Conservation (phyloP, 2,888 invertebrate genomes). For the Cyclophora punctaria region DNA sequence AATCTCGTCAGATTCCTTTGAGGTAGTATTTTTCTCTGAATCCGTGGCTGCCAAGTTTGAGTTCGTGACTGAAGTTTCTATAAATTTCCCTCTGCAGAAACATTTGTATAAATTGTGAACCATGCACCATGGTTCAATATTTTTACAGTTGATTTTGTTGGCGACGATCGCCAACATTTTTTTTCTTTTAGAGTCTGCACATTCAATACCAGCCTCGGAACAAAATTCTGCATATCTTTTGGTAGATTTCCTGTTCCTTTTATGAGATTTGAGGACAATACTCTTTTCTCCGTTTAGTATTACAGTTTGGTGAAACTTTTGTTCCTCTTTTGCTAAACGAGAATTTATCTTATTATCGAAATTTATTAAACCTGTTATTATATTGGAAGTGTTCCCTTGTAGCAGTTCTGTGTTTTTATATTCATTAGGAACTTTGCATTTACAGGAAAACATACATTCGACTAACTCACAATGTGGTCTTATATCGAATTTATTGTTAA, state of each 20-base stretch:
- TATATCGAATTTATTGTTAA: conserved; percentile 54
- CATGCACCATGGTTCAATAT: conserved; percentile 79
- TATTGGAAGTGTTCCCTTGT: conserved; percentile 29
- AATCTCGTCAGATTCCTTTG: too few species aligned
- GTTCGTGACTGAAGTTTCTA: conserved; percentile 8
- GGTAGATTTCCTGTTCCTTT: conserved; percentile 75
- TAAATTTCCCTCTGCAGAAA: conserved; percentile 73
- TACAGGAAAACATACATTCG: conserved; percentile 76
- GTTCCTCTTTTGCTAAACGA: conserved; percentile 79
- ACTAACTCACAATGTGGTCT: conserved; percentile 77
- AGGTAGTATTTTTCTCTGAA: too few species aligned
- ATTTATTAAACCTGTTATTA: conserved; percentile 47
- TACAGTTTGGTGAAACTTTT: conserved; percentile 83
- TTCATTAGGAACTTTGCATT: conserved; percentile 51
- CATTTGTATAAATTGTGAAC: conserved; percentile 79
- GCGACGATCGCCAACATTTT: conserved; percentile 32
- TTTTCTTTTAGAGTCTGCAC: conserved; percentile 22
- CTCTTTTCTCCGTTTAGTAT: conserved; percentile 79
- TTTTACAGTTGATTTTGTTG: conserved; percentile 43
- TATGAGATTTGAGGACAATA: conserved; percentile 75
- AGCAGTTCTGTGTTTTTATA: conserved; percentile 37
- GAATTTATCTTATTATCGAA: conserved; percentile 68
- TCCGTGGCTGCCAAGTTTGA: neutral
- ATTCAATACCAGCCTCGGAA: conserved; percentile 39
- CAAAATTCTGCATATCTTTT: conserved; percentile 77